phyloP scores from a whole-genome alignment of 2,888 invertebrate genomes.

The Xanthorhoe designata region DNA sequence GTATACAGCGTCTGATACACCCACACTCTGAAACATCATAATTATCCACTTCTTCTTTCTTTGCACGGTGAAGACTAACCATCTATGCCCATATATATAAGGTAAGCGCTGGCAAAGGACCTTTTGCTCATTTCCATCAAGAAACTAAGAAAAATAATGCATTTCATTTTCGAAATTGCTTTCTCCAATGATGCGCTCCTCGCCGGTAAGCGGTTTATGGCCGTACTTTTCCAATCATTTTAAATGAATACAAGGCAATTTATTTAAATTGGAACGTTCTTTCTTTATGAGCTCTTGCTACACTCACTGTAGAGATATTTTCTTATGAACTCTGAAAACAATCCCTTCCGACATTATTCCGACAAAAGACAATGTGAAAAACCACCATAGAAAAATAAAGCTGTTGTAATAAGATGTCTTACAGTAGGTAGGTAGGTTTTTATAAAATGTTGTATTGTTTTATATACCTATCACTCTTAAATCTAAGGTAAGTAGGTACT shows the following conservation, averaged over 20 bases:
- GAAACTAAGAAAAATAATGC: constrained; percentile 55
- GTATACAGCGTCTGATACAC: constrained; percentile 69
- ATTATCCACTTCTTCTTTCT: too few relatives aligned
- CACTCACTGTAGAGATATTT: too few relatives aligned
- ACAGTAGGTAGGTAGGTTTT: too few relatives aligned
- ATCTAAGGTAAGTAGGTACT: too few relatives aligned
- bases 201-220: constrained; percentile 18
- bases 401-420: too few relatives aligned
- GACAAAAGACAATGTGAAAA: too few relatives aligned
- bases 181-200: constrained; percentile 10
- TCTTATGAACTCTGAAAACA: too few relatives aligned
- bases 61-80: constrained; percentile 76
- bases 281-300: too few relatives aligned
- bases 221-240: constrained; percentile 10
- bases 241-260: constrained; percentile 1
- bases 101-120: constrained; percentile 69
- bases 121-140: constrained; percentile 72
- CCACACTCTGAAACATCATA: constrained; percentile 58
- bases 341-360: too few relatives aligned
- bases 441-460: too few relatives aligned
- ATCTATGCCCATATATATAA: constrained; percentile 68
- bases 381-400: too few relatives aligned
- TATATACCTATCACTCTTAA: too few relatives aligned
- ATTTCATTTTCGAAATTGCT: constrained; percentile 29
- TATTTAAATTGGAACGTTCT: neutral